Percentiles rank a stretch among this genome's conserved stretches.
These are phyloP conservation scores for Diuraphis noxia DNA, from an alignment of 1,140 invertebrate genomes.

Conservation along the genomic window DNA sequence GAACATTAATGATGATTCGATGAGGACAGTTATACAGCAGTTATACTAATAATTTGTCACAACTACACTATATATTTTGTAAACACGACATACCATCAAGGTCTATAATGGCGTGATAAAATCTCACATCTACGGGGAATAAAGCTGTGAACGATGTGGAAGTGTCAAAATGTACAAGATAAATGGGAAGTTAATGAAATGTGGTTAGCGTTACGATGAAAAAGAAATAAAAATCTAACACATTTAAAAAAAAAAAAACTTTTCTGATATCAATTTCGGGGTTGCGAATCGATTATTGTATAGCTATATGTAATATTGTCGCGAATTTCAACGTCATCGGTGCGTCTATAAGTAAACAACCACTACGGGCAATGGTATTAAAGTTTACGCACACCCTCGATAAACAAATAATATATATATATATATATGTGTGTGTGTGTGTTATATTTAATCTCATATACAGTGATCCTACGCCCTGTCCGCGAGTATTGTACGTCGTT, in stretches of 20 bases:
- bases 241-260: background rate
- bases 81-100: background rate
- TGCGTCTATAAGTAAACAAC: too few relatives aligned
- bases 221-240: background rate
- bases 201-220: background rate
- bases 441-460: background rate
- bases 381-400: background rate
- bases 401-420: background rate
- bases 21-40: background rate
- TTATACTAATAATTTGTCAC: background rate
- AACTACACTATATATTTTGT: background rate
- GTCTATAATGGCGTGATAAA: background rate
- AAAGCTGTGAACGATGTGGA: background rate
- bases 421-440: too few relatives aligned
- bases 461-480: background rate
- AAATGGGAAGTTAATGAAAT: conserved; percentile 9
- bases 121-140: background rate
- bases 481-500: background rate
- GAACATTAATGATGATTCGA: background rate
- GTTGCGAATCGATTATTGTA: background rate
- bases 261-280: background rate
- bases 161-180: background rate
- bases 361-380: background rate
- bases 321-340: too few relatives aligned
- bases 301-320: too few relatives aligned